Evolutionary conservation across 1,140 invertebrate genomes (phyloP), one percentile per base, ranked within the genome.

Genomic region (Solenopsis fugax): DNA sequence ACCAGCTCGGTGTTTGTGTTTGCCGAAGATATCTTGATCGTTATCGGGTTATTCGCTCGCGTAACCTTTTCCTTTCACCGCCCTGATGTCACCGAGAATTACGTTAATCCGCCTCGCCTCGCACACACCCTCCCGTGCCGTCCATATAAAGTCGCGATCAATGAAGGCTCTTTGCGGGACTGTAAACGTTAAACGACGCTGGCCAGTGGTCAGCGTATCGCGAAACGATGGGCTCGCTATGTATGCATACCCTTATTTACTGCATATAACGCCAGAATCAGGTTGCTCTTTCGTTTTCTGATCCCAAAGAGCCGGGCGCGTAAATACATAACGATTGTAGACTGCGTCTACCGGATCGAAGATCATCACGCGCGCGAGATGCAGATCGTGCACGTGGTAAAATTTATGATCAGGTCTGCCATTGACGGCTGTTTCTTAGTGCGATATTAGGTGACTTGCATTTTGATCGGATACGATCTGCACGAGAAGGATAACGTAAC

Each of bases 1-100:
- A n/a, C n/a, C 24, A 52, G 29, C 12, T 4, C 34, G 50, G 13
- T 60, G 52, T 73, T 82, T 73, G 13, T 60, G 65, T 60, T 82
- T 73, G 67, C 41, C 18, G 37, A 82, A 72, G 18, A 82, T 82
- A 82, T 48, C 80, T 82, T 48, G 80, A 73, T 82, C 62, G 62
- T 80, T 80, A 80, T 80, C 52, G 67, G 45, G 37, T 29, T 29
- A 72, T 82, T 72, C 67, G 52, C 52, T 56, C 60, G 7, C 67
- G 52, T 48, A 29, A 82, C 37, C 37, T 82, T 82, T 73, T 52
- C 37, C 34, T 72, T 48, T 60, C 67, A 58, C 52, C 64, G 7
- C 48, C 29, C n/a, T 9, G 29, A 52, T 21, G 65, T n/a, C 21
- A 56, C 54, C 24, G 24, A 24, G 52, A 29, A 82, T 82, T 48